Conservation (phyloP, 64 coral and sea anemone species). For the Stichodactyla helianthus region DNA sequence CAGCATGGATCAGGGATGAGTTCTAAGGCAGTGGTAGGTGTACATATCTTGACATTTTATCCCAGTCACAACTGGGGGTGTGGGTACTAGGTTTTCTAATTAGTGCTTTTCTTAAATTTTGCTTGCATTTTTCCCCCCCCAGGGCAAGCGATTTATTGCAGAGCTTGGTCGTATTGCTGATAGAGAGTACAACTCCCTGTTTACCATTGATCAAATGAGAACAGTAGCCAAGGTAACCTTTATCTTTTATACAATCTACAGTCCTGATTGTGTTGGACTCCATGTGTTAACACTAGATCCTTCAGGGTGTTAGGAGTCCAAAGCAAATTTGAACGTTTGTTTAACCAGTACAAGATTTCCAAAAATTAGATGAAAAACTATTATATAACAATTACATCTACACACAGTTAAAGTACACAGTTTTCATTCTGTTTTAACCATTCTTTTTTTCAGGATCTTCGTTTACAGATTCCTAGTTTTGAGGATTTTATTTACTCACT, state of each 20-base stretch:
- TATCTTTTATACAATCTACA: background rate
- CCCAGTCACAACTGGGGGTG: no score
- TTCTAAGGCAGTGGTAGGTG: slow-evolving; percentile 74
- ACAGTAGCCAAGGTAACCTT: slow-evolving; percentile 73
- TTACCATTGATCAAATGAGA: slow-evolving; percentile 85
- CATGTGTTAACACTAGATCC: no score
- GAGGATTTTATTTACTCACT: slow-evolving; percentile 94
- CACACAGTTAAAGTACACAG: no score
- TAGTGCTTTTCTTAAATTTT: background rate
- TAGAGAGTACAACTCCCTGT: slow-evolving; percentile 88
- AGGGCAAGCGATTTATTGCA: slow-evolving; percentile 96
- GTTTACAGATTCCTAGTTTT: slow-evolving; percentile 71
- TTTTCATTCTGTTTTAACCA: no score
- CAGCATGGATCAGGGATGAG: slow-evolving; percentile 98
- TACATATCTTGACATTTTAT: no score
- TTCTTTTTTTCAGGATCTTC: slow-evolving; percentile 54
- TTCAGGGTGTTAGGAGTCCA: no score
- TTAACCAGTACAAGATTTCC: no score
- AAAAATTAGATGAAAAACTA: no score
- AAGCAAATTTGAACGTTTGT: no score
- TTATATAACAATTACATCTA: no score
- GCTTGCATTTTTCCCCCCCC: slow-evolving; percentile 10
- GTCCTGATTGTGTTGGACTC: no score
- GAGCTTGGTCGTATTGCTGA: slow-evolving; percentile 83
- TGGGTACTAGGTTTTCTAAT: no score